Base-by-base conservation (phyloP, 2,888 invertebrate species). In the Spilarctia lutea region DNA sequence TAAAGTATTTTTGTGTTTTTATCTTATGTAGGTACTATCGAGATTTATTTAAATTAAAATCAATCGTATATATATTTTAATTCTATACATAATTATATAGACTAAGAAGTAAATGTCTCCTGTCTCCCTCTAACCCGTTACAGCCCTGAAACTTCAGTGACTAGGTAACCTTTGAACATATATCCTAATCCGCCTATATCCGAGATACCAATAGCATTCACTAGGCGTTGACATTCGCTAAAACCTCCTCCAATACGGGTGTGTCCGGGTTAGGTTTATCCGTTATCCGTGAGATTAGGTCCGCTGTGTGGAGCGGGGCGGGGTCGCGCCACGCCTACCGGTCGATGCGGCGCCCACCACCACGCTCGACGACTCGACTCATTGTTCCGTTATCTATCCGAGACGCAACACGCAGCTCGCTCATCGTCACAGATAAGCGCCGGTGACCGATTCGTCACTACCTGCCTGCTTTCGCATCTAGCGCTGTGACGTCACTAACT, bases 201-300 rank as follows among this genome's bases (percentile, higher is more conserved):
- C 91, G 80, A 89, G 89, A 92, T 92, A 90, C 95, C 95, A 96
- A 96, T 95, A 82, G 94, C 91, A 87, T 89, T 85, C 87, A 88
- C 93, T 91, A 92, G 93, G 93, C 94, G 93, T 91, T 85, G 88
- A 93, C 94, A 89, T 91, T 92, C 87, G 89, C 89, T 88, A 91
- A 90, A 91, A 88, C 94, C 92, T 92, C 94, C 93, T 93, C 94
- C 94, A 93, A 94, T 92, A 83, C 92, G 90, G 91, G 91, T 89
- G 90, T 90, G 88, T 84, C 85, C 85, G 92, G 90, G 88, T 94
- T 92, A 94, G 91, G 91, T 91, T 94, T 92, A 95, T 95, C 95
- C 95, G 92, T 94, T 95, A 96, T 94, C 94, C 94, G 91, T 85
- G 82, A 94, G 96, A 96, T 96, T 95, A 96, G 94, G 87, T 90